A percentile compares a stretch with the other conserved stretches of the same genome.
These are phyloP conservation scores for Ostrea edulis DNA, from an alignment of 1,140 invertebrate genomes.

Conservation along the genomic window DNA sequence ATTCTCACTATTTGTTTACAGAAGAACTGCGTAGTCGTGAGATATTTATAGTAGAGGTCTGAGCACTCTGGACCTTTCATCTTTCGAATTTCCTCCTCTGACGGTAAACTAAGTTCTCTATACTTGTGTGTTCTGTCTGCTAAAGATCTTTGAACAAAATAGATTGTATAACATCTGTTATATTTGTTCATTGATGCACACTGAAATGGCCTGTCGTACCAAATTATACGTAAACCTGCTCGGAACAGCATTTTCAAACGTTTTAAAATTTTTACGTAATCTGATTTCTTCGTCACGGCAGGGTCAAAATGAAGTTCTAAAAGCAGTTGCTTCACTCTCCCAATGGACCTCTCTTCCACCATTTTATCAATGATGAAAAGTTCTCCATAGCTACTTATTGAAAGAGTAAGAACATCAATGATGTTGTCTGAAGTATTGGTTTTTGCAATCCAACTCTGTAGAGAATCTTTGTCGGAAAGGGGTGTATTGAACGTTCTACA, in stretches of 20 bases:
- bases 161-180: neutral
- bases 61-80: neutral
- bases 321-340: neutral
- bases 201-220: constrained; percentile 1
- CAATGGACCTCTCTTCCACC: constrained; percentile 14
- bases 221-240: constrained; percentile 18
- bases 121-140: neutral
- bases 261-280: constrained; percentile 1
- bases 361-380: constrained; percentile 2
- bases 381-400: neutral
- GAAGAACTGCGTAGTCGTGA: neutral
- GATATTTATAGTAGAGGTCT: neutral
- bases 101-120: neutral
- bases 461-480: neutral
- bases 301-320: constrained; percentile 16
- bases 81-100: constrained; percentile 3
- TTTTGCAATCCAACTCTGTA: constrained; percentile 3
- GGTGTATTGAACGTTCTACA: neutral
- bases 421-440: neutral
- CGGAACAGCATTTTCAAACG: neutral
- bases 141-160: constrained; percentile 19
- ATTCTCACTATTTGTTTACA: constrained; percentile 45
- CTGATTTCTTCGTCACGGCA: neutral
- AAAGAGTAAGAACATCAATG: neutral
- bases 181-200: neutral